Evolutionary conservation across 2,888 invertebrate genomes (phyloP).

Genomic region (Andrena hattorfiana): DNA sequence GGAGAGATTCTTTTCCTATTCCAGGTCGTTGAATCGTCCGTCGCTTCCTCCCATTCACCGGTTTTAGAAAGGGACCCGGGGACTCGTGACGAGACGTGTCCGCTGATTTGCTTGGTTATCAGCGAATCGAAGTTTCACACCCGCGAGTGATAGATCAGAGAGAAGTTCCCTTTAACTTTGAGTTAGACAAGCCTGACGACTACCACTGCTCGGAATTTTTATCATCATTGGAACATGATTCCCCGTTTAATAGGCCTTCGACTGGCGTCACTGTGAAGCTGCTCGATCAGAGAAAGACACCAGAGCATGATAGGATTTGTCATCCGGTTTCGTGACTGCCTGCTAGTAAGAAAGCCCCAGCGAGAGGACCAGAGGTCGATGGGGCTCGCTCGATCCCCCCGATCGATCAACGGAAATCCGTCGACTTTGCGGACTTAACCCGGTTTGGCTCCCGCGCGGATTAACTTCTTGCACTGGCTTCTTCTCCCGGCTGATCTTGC

Average conservation of each 20-base stretch:
- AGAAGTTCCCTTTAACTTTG: not conserved
- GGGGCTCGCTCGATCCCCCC: constrained; percentile 64
- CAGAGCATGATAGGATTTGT: constrained; percentile 48
- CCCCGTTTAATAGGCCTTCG: too few relatives aligned
- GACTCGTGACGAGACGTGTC: not conserved
- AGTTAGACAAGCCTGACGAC: not conserved
- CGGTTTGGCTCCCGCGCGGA: constrained; percentile 65
- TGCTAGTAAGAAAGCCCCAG: constrained; percentile 16
- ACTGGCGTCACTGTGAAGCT: not conserved
- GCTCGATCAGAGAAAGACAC: not conserved
- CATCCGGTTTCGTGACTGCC: constrained; percentile 41
- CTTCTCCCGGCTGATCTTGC: constrained; percentile 73
- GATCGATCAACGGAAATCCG: constrained; percentile 76
- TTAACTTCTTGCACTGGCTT: constrained; percentile 73
- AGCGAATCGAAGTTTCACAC: not conserved
- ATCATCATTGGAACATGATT: too few relatives aligned
- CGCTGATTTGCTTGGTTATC: constrained; percentile 8
- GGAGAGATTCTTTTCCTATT: constrained; percentile 69
- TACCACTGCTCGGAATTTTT: not conserved
- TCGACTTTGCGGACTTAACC: constrained; percentile 67
- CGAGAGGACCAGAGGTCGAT: constrained; percentile 56
- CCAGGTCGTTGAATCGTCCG: constrained; percentile 63
- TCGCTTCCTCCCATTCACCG: constrained; percentile 57
- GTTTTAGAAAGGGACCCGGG: constrained; percentile 13
- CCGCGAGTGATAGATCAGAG: not conserved